phyloP scores from a whole-genome alignment of 1,140 invertebrate species.

The Druon quercuslanigerum region DNA sequence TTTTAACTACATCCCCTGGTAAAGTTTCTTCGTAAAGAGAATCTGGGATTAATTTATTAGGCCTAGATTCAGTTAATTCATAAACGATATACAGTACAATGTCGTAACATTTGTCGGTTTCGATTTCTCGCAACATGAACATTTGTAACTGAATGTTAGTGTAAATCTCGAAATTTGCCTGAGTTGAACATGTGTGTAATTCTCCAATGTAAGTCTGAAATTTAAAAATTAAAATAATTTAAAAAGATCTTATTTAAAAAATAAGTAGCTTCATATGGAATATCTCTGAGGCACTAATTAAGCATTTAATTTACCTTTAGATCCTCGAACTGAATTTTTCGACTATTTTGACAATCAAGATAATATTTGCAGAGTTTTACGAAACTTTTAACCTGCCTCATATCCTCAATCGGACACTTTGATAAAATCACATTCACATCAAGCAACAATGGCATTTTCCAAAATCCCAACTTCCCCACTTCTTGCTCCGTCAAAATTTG shows the following conservation, averaged over 20 bases:
- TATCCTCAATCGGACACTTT: conserved; percentile 32
- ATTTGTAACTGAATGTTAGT: conserved; percentile 33
- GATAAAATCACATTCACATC: conserved; percentile 38
- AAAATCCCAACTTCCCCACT: conserved; percentile 37
- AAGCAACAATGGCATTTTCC: conserved; percentile 40
- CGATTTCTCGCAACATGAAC: conserved; percentile 14
- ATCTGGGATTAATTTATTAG: conserved; percentile 27
- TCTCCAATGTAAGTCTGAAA: not conserved
- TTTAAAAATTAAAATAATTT: not conserved
- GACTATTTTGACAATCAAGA: conserved; percentile 33
- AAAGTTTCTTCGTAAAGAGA: not conserved
- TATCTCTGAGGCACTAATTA: no score
- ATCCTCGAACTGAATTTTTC: conserved; percentile 35
- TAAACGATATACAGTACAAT: conserved; percentile 38
- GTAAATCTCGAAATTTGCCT: conserved; percentile 1
- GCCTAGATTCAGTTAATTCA: conserved; percentile 32
- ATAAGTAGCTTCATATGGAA: not conserved
- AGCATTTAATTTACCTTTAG: conserved; percentile 35
- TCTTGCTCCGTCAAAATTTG: conserved; percentile 34
- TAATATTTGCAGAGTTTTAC: conserved; percentile 37
- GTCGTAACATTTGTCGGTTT: not conserved
- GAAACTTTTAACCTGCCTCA: conserved; percentile 35
- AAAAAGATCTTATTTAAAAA: not conserved
- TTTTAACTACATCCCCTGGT: not conserved
- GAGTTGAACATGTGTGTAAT: not conserved